Percentiles rank a stretch among this genome's conserved stretches.
phyloP scores from a whole-genome alignment of 2,888 invertebrate species.

The Ischnus inquisitorius region DNA sequence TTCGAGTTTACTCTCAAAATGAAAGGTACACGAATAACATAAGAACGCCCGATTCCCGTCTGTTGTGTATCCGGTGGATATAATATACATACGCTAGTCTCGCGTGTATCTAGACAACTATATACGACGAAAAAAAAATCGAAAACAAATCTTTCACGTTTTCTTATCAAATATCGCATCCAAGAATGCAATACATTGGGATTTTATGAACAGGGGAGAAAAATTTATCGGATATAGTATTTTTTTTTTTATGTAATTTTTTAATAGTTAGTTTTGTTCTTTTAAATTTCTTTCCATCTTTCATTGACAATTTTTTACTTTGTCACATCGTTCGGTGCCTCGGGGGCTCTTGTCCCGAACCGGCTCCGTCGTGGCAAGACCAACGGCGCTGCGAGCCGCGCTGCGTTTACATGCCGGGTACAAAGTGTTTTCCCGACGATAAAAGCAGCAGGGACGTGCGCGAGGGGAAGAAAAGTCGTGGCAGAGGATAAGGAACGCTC shows the following conservation, averaged over 20 bases:
- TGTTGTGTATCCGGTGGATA: slow-evolving; percentile 31
- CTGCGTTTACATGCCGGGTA: slow-evolving; percentile 75
- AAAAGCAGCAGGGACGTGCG: slow-evolving; percentile 49
- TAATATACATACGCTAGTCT: slow-evolving; percentile 6
- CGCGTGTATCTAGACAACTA: background rate
- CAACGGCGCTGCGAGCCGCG: slow-evolving; percentile 25
- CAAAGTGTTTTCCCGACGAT: slow-evolving; percentile 75
- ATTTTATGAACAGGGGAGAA: too few relatives aligned
- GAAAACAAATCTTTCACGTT: too few relatives aligned
- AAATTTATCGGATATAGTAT: background rate
- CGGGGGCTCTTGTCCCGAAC: slow-evolving; percentile 47
- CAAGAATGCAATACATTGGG: too few relatives aligned
- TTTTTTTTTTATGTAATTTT: background rate
- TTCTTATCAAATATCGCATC: too few relatives aligned
- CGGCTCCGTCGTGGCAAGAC: background rate
- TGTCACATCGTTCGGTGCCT: slow-evolving; percentile 28
- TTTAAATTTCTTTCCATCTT: background rate
- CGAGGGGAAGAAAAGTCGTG: slow-evolving; percentile 26
- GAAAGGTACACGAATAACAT: slow-evolving; percentile 62
- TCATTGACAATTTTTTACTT: slow-evolving; percentile 7
- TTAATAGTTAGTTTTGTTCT: background rate
- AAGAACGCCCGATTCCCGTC: slow-evolving; percentile 47
- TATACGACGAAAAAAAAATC: too few relatives aligned
- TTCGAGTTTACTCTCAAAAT: slow-evolving; percentile 64
- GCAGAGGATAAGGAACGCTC: slow-evolving; percentile 40